These are phyloP conservation scores for Epinephelus moara DNA, from an alignment of 2,113 vertebrate genomes.

Conservation along the genomic window DNA sequence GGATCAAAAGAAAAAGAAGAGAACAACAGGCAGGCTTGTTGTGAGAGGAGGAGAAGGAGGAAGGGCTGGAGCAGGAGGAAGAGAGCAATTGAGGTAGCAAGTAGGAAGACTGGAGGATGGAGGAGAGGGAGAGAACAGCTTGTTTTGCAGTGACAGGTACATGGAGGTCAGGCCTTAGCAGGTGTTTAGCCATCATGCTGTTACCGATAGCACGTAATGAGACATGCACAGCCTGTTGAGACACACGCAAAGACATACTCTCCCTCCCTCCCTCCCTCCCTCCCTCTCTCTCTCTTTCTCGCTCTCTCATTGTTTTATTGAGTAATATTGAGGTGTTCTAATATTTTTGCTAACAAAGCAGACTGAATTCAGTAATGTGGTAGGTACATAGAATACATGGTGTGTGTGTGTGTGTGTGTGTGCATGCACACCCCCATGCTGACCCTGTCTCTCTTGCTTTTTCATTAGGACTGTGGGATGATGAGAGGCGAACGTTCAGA, in stretches of 20 bases:
- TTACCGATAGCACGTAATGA: constrained; percentile 35
- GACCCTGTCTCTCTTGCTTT: constrained; percentile 11
- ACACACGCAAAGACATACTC: neutral
- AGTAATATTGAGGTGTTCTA: constrained; percentile 9
- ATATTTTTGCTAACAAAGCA: neutral
- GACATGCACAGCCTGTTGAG: constrained; percentile 10
- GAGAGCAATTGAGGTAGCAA: constrained; percentile 30
- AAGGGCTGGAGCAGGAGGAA: constrained; percentile 4
- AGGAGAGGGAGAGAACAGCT: constrained; percentile 38
- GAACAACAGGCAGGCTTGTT: constrained; percentile 5
- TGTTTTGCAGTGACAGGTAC: constrained; percentile 66
- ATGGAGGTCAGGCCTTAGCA: constrained; percentile 66
- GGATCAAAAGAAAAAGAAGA: constrained; percentile 33
- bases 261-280: neutral
- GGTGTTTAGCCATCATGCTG: constrained; percentile 63
- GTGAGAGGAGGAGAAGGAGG: neutral
- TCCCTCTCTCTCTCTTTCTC: neutral
- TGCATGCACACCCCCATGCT: neutral
- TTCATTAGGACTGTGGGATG: constrained; percentile 42
- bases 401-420: constrained; percentile 3
- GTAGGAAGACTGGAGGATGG: constrained; percentile 19
- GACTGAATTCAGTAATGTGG: neutral
- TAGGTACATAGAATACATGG: neutral
- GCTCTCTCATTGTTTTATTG: neutral
- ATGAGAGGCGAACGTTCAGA: constrained; percentile 39